Evolutionary conservation across 2,797 vertebrate species (phyloP).

Genomic region (Synanceia verrucosa): DNA sequence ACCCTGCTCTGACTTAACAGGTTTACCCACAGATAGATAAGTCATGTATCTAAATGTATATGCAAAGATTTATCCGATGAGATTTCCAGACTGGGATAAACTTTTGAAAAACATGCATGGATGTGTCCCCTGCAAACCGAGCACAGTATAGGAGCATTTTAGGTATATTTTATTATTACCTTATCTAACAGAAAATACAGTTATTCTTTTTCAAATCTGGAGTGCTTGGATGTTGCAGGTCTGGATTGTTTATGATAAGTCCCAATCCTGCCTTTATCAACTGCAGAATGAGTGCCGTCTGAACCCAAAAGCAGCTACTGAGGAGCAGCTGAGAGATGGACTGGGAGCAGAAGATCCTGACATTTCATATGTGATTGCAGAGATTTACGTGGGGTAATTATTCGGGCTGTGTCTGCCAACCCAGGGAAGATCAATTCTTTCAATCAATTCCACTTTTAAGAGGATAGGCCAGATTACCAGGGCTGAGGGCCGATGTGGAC

Average conservation of each 20-base stretch:
- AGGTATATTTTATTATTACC: neutral
- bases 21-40: slow-evolving; percentile 48
- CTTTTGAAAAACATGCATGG: neutral
- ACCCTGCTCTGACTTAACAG: slow-evolving; percentile 39
- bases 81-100: slow-evolving; percentile 13
- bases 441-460: slow-evolving; percentile 86
- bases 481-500: slow-evolving; percentile 69
- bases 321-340: slow-evolving; percentile 16
- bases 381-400: slow-evolving; percentile 85
- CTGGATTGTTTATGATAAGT: slow-evolving; percentile 45
- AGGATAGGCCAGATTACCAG: slow-evolving; percentile 83
- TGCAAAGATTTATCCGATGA: slow-evolving; percentile 22
- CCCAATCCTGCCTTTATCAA: slow-evolving; percentile 21
- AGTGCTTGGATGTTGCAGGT: neutral
- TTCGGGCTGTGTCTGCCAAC: slow-evolving; percentile 75
- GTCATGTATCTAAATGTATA: slow-evolving; percentile 47
- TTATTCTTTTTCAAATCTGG: neutral
- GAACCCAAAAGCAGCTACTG: slow-evolving; percentile 22
- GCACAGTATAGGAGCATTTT: too few relatives aligned
- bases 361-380: slow-evolving; percentile 79
- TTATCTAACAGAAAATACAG: neutral
- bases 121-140: slow-evolving; percentile 7
- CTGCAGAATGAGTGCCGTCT: slow-evolving; percentile 20
- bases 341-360: slow-evolving; percentile 57
- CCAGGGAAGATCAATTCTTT: slow-evolving; percentile 83